Evolutionary conservation across 1,140 invertebrate genomes (phyloP).

Genomic region (Drosophila watanabei): DNA sequence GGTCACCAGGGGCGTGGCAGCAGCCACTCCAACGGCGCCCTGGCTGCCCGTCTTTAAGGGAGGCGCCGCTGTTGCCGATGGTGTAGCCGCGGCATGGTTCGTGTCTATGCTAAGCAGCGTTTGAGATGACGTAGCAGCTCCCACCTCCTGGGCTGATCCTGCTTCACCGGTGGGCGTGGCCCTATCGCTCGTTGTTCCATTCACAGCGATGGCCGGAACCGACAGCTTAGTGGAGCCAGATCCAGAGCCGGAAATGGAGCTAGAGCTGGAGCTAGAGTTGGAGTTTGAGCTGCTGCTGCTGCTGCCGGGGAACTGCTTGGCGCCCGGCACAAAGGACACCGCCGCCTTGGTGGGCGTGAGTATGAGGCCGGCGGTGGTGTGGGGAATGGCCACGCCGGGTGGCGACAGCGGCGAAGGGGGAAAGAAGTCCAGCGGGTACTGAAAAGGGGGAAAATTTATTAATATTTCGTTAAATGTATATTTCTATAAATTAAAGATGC

Average conservation of each 20-base stretch:
- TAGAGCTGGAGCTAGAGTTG: conserved; percentile 21
- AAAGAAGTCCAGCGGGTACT: conserved; percentile 80
- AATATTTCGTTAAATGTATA: not conserved
- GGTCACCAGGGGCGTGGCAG: conserved; percentile 65
- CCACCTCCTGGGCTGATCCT: conserved; percentile 8
- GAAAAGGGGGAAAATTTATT: not conserved
- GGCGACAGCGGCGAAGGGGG: conserved; percentile 72
- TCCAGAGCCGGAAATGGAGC: conserved; percentile 2
- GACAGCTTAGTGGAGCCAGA: conserved; percentile 15
- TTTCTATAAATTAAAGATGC: too few relatives aligned
- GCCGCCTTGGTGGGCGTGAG: conserved; percentile 67
- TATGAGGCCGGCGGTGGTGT: conserved; percentile 61
- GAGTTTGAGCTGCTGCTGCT: conserved; percentile 26
- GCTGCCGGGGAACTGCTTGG: conserved; percentile 59
- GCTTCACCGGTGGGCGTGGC: not conserved
- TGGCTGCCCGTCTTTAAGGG: conserved; percentile 54
- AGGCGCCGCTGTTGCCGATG: conserved; percentile 11
- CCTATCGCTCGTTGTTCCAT: conserved; percentile 13
- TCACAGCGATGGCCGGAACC: conserved; percentile 23
- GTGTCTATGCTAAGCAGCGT: conserved; percentile 67
- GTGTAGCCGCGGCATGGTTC: conserved; percentile 47
- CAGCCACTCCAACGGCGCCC: conserved; percentile 16
- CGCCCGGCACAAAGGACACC: conserved; percentile 65
- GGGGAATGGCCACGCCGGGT: conserved; percentile 56
- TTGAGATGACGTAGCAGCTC: conserved; percentile 18